Evolutionary conservation across 2,797 vertebrate species (phyloP), one percentile per base, ranked within the genome.

Genomic region (Micrastur ruficollis): DNA sequence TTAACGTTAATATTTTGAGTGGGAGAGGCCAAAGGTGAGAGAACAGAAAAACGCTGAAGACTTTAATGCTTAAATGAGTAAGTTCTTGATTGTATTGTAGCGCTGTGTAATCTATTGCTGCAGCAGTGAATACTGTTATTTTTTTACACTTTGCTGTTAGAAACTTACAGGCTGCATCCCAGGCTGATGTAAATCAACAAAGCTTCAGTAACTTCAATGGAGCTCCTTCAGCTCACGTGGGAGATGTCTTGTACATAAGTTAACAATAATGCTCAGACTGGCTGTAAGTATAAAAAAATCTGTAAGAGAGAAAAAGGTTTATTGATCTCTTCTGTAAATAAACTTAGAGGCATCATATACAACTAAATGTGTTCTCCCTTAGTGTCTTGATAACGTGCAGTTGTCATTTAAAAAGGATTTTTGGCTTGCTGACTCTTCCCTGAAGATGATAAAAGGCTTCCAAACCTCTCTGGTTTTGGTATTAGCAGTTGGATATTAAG

Each of bases 331-430:
- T 81, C 19, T 47, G 22, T 67, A 50, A 84, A 83, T 67, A 95
- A 67, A 34, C 49, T 59, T 83, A 56, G 34, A 74, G 63, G 19
- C 14, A 65, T 18, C 6, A 4, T 56, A 29, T 81, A 62, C 21
- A 63, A 36, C 17, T 53, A 49, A 55, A 83, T 16, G 8, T 62
- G 23, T 56, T 91, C 32, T 84, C 12, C 36, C 47, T 63, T 73
- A 68, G 38, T 32, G 56, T 78, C 52, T 78, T 72, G 58, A 19
- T 44, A 53, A 32, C 89, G 84, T 70, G 29, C 26, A 55, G 21
- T 61, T 91, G 68, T 74, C 8, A 29, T 70, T 95, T 86, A 14
- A 47, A 47, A 84, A 86, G 15, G 20, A 13, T 70, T 89, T 94
- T 88, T 74, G 42, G 19, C 50, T 74, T 76, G 7, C 14, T 68